Conservation (phyloP, 1,140 invertebrate species). For the Thrips palmi region DNA sequence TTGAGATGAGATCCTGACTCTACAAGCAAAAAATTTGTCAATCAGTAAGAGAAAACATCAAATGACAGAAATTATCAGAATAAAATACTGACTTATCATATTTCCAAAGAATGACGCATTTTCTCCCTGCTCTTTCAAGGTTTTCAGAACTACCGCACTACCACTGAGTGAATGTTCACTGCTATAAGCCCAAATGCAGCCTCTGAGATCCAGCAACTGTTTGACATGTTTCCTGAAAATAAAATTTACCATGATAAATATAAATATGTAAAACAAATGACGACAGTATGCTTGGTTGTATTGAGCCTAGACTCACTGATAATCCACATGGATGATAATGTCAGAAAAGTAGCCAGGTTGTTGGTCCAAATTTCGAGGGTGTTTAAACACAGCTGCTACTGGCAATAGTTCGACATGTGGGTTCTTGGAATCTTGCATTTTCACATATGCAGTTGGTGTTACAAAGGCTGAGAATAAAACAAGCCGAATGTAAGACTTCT, state of each 20-base stretch:
- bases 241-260: background rate
- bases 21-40: slow-evolving; percentile 17
- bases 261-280: background rate
- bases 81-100: slow-evolving; percentile 25
- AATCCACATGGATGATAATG: slow-evolving; percentile 35
- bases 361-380: slow-evolving; percentile 27
- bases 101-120: slow-evolving; percentile 41
- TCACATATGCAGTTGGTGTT: slow-evolving; percentile 31
- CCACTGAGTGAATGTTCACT: slow-evolving; percentile 31
- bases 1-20: slow-evolving; percentile 37
- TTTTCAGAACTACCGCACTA: slow-evolving; percentile 31
- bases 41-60: slow-evolving; percentile 9
- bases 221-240: slow-evolving; percentile 33
- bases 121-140: slow-evolving; percentile 35
- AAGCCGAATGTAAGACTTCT: slow-evolving; percentile 3
- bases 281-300: slow-evolving; percentile 4
- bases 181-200: slow-evolving; percentile 34
- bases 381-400: slow-evolving; percentile 33
- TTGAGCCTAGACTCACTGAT: slow-evolving; percentile 29
- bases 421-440: slow-evolving; percentile 24
- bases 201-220: slow-evolving; percentile 33
- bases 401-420: slow-evolving; percentile 28
- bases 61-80: slow-evolving; percentile 7
- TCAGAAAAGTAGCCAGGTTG: slow-evolving; percentile 38
- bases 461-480: slow-evolving; percentile 34